Base-by-base conservation (phyloP, 2,113 vertebrate species). In the Malurus alboscapulatus region DNA sequence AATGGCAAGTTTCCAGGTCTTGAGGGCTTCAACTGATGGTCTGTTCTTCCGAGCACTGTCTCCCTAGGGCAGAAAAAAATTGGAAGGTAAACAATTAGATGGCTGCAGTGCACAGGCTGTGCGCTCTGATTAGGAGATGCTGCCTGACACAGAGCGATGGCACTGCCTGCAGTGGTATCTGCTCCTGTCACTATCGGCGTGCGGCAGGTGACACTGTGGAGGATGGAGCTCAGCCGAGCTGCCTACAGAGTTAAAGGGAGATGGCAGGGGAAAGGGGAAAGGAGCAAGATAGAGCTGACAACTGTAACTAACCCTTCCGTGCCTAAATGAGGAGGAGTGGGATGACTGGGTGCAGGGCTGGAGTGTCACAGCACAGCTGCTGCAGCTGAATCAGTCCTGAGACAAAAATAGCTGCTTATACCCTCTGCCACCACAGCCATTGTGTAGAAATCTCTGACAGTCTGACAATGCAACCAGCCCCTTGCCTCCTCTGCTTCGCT, bases 381-480 rank as follows among this genome's bases (percentile, higher is more conserved):
- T 74, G 92, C 88, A 88, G 93, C 93, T 96, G 76, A 71, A 96
- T 95, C 93, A 95, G 44, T 95, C 92, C 54, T 77, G 73, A 87
- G 75, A 93, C 74, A 96, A 94, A 95, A 96, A 96, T 89, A 97
- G 89, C 50, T 91, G 18, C 77, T 88, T 82, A 54, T 4, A 72
- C 27, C 42, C 78, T 94, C 91, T 87, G 77, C 81, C 82, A 88
- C 72, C 68, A 80, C 83, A 88, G 47, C 79, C 88, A 91, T 78
- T 45, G 61, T 40, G 47, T 44, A 83, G 78, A 96, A 87, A 84
- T 83, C 91, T 96, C 93, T 34, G 40, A 47, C 59, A 81, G 57
- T 47, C 53, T 95, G 82, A 66, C 1, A 12, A 78, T 58, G 73
- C n/a, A 90, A 14, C 25, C 30, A 12, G n/a, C 32, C n/a, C 84